Conservation (phyloP, 1,140 invertebrate species). For the Lasaia peninsularis region DNA sequence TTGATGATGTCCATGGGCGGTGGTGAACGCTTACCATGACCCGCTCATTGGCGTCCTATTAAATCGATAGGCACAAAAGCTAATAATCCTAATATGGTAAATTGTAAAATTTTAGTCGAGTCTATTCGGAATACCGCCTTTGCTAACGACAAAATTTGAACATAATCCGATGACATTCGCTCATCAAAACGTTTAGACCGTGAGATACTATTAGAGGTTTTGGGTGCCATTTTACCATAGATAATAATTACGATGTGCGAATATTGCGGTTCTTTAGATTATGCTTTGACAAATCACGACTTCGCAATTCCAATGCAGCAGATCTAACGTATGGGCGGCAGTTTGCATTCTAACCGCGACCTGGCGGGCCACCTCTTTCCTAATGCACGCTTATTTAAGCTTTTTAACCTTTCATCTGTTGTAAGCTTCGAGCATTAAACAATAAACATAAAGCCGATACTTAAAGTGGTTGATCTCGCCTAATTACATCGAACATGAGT, state of each 20-base stretch:
- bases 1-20: too few species aligned
- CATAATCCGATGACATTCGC: slow-evolving; percentile 5
- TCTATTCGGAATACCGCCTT: not conserved
- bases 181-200: slow-evolving; percentile 33
- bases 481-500: slow-evolving; percentile 31
- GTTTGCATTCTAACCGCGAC: slow-evolving; percentile 75
- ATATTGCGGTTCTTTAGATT: slow-evolving; percentile 74
- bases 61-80: too few species aligned
- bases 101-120: too few species aligned
- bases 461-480: slow-evolving; percentile 55
- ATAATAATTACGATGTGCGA: slow-evolving; percentile 77
- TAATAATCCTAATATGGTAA: too few species aligned
- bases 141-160: not conserved
- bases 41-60: too few species aligned
- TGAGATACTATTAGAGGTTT: slow-evolving; percentile 64
- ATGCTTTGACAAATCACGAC: slow-evolving; percentile 77
- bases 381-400: slow-evolving; percentile 76
- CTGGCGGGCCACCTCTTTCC: slow-evolving; percentile 72
- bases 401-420: slow-evolving; percentile 75
- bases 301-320: slow-evolving; percentile 75
- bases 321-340: slow-evolving; percentile 76
- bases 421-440: slow-evolving; percentile 66
- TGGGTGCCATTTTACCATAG: slow-evolving; percentile 66
- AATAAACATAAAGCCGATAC: slow-evolving; percentile 65
- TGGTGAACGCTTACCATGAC: too few species aligned